phyloP scores from a whole-genome alignment of 2,797 vertebrate genomes.

The Cyclopterus lumpus region DNA sequence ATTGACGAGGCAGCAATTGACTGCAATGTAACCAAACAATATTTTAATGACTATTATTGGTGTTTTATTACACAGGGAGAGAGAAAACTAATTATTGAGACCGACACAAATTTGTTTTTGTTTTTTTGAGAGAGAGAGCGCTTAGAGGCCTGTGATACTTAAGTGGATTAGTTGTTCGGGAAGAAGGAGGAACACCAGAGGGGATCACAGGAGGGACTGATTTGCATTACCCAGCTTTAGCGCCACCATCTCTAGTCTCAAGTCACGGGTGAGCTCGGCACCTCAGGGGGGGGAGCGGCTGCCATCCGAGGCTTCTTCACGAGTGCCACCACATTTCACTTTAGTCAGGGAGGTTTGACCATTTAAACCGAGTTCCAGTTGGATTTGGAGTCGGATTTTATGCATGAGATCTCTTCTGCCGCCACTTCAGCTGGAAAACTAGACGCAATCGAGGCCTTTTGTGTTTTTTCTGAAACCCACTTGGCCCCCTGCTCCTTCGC shows the following conservation, averaged over 20 bases:
- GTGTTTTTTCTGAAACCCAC: slow-evolving; percentile 55
- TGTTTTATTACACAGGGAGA: slow-evolving; percentile 34
- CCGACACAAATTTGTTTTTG: slow-evolving; percentile 18
- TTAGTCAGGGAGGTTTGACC: slow-evolving; percentile 18
- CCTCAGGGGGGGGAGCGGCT: slow-evolving; percentile 49
- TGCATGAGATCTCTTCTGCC: slow-evolving; percentile 37
- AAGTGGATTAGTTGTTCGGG: slow-evolving; percentile 66
- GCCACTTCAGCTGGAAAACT: slow-evolving; percentile 42
- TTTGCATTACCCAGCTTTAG: slow-evolving; percentile 48
- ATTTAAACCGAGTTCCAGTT: slow-evolving; percentile 15
- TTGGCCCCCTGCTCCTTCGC: slow-evolving; percentile 61
- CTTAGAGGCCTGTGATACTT: slow-evolving; percentile 51
- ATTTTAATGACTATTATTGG: slow-evolving; percentile 32
- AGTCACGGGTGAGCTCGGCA: slow-evolving; percentile 45
- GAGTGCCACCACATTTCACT: slow-evolving; percentile 49
- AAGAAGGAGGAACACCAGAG: slow-evolving; percentile 45
- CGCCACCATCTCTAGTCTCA: slow-evolving; percentile 50
- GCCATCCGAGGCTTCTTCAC: slow-evolving; percentile 51
- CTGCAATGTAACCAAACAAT: slow-evolving; percentile 27
- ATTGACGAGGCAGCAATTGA: slow-evolving; percentile 27
- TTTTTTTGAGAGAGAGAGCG: background rate
- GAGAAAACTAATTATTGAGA: slow-evolving; percentile 41
- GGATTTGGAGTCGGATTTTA: slow-evolving; percentile 57
- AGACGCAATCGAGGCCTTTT: slow-evolving; percentile 63
- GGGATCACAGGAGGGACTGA: slow-evolving; percentile 50